A percentile compares a stretch with the other conserved stretches of the same genome.
These are phyloP conservation scores for Mustelus asterias DNA, from an alignment of 2,113 vertebrate genomes.

Conservation along the genomic window DNA sequence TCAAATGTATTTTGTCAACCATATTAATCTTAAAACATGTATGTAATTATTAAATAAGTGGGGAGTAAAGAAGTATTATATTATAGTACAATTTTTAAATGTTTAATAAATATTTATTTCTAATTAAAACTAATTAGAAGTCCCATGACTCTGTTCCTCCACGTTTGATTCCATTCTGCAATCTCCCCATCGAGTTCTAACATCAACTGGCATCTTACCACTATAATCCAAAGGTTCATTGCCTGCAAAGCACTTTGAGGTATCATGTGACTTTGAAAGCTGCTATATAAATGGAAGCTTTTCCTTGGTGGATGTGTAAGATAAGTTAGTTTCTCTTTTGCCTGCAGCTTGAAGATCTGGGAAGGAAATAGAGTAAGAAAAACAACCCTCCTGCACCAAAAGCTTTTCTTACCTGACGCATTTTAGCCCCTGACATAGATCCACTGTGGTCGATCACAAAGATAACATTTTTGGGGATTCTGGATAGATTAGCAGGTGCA, in stretches of 20 bases:
- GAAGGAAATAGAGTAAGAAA: background rate
- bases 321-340: background rate
- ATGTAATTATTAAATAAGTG: no score
- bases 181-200: no score
- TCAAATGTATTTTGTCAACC: no score
- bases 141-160: no score
- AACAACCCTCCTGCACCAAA: background rate
- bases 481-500: constrained; percentile 67
- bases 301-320: background rate
- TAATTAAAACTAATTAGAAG: no score
- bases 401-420: constrained; percentile 64
- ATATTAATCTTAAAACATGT: no score
- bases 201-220: background rate
- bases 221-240: background rate
- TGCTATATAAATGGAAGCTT: background rate
- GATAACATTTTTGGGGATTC: constrained; percentile 76
- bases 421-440: constrained; percentile 77
- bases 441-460: constrained; percentile 83
- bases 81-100: no score
- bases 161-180: no score
- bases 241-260: background rate
- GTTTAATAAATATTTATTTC: no score
- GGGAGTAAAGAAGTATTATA: no score
- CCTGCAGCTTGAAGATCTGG: no score
- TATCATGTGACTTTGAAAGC: background rate